A percentile compares a stretch with the other conserved stretches of the same genome.
Evolutionary conservation across 2,113 vertebrate genomes (phyloP).

Genomic region (Sinocyclocheilus maitianheensis): DNA sequence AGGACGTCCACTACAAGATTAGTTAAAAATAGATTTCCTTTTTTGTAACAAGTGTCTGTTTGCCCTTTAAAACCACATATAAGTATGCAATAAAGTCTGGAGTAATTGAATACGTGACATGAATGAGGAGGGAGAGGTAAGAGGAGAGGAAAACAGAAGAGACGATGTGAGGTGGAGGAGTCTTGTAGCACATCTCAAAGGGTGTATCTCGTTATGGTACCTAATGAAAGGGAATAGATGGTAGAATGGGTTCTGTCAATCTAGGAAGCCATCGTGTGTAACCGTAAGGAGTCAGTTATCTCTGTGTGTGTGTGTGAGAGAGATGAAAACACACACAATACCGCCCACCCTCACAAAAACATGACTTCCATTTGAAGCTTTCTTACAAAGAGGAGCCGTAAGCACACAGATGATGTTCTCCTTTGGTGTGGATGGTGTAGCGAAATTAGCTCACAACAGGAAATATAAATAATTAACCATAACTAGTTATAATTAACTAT

Average conservation of each 20-base stretch:
- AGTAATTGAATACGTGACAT: conserved; percentile 71
- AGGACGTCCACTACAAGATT: conserved; percentile 41
- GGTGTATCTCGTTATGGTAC: conserved; percentile 24
- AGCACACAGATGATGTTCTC: neutral
- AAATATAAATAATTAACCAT: too few species aligned
- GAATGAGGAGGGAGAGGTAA: conserved; percentile 52
- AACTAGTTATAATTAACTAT: too few species aligned
- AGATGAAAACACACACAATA: conserved; percentile 11
- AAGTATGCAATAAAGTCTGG: conserved; percentile 68
- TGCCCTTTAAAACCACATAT: conserved; percentile 62
- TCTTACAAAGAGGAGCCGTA: neutral
- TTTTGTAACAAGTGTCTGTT: conserved; percentile 58
- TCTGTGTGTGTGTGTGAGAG: neutral
- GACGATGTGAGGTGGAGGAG: neutral
- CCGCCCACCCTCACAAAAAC: neutral
- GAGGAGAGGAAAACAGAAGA: neutral
- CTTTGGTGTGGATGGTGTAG: neutral
- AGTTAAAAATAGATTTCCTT: conserved; percentile 58
- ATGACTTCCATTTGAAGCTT: conserved; percentile 1
- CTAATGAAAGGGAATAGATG: conserved; percentile 8
- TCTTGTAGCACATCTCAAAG: conserved; percentile 3
- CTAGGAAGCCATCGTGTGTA: conserved; percentile 30
- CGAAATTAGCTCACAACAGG: too few species aligned
- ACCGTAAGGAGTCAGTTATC: neutral
- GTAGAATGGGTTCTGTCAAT: conserved; percentile 56